Evolutionary conservation across 2,797 vertebrate species (phyloP).

Genomic region (Nothura maculosa): DNA sequence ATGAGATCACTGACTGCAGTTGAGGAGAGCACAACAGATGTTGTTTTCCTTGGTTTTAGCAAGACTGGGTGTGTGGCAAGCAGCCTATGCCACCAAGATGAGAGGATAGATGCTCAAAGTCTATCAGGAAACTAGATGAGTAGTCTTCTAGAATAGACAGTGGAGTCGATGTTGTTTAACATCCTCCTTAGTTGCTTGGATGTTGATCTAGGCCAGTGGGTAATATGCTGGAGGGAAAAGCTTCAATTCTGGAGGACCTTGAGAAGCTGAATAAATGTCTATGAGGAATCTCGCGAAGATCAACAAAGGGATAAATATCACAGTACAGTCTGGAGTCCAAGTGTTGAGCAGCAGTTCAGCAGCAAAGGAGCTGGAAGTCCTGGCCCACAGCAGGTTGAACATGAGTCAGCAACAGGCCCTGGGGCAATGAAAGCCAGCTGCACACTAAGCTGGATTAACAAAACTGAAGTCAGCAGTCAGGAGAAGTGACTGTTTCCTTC

Average conservation of each 20-base stretch:
- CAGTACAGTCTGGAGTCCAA: not conserved
- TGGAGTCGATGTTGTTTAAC: not conserved
- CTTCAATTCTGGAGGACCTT: not conserved
- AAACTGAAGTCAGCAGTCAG: not conserved
- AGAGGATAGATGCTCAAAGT: not conserved
- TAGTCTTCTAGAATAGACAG: not conserved
- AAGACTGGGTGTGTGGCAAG: not conserved
- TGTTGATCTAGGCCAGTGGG: not conserved
- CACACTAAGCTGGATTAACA: not conserved
- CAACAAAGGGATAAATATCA: not conserved
- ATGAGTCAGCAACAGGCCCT: not conserved
- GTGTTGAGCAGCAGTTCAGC: not conserved
- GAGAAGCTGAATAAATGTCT: not conserved
- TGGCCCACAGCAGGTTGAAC: not conserved
- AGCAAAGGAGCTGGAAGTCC: not conserved
- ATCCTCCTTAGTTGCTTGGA: not conserved
- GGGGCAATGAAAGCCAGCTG: not conserved
- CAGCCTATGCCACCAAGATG: not conserved
- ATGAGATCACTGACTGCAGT: not conserved
- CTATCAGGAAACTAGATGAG: not conserved
- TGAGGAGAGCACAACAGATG: not conserved
- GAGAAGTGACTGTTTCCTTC: not conserved
- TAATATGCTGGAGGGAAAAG: not conserved
- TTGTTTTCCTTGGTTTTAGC: not conserved
- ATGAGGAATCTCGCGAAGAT: not conserved